Conservation (phyloP, 2,113 vertebrate genomes). For the Forbesichthys agassizii region DNA sequence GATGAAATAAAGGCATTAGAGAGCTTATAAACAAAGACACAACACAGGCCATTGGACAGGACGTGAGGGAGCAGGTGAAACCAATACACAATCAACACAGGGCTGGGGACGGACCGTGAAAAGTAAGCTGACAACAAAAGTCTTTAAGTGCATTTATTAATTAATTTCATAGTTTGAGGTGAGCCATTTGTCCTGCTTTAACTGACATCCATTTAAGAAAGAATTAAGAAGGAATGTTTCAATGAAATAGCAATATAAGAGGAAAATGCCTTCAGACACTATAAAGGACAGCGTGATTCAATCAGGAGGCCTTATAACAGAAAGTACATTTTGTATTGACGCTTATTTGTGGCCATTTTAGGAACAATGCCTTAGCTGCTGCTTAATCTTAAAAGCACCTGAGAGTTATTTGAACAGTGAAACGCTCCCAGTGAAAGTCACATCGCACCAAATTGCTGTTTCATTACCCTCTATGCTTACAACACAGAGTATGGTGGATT, state of each 20-base stretch:
- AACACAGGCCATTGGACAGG: too few relatives aligned
- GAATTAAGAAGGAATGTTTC: not conserved
- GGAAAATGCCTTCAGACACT: not conserved
- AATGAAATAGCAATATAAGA: not conserved
- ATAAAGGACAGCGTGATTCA: not conserved
- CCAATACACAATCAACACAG: too few relatives aligned
- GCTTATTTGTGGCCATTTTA: conserved; percentile 7
- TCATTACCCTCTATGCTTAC: conserved; percentile 40
- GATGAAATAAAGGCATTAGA: too few relatives aligned
- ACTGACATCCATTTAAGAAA: not conserved
- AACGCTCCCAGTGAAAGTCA: conserved; percentile 32
- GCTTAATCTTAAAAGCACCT: conserved; percentile 18
- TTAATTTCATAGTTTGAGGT: too few relatives aligned
- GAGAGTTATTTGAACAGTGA: conserved; percentile 13
- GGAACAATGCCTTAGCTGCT: conserved; percentile 1
- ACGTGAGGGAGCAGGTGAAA: too few relatives aligned
- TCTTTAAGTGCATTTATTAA: too few relatives aligned
- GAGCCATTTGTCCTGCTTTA: too few relatives aligned
- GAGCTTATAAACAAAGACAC: too few relatives aligned
- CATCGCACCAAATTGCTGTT: conserved; percentile 33
- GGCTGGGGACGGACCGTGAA: too few relatives aligned
- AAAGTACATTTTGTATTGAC: not conserved
- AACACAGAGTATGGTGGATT: conserved; percentile 14
- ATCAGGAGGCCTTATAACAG: not conserved
- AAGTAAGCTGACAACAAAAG: too few relatives aligned